Evolutionary conservation across 2,113 vertebrate genomes (phyloP).

Genomic region (Oreochromis spilurus): DNA sequence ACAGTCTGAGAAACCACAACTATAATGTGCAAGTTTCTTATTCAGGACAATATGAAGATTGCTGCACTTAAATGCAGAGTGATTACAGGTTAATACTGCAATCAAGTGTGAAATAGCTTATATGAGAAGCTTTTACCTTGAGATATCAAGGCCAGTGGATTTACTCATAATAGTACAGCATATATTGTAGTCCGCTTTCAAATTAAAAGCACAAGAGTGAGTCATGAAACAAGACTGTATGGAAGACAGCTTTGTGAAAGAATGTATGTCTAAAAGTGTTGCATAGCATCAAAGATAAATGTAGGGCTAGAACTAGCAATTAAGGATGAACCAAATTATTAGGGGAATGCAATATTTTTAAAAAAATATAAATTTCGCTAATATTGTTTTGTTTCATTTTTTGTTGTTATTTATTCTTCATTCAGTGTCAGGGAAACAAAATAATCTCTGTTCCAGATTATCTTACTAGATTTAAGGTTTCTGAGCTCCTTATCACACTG

Average conservation of each 20-base stretch:
- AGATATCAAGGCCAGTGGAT: neutral
- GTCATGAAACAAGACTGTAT: neutral
- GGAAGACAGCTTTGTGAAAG: neutral
- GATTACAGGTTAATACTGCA: neutral
- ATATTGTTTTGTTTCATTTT: neutral
- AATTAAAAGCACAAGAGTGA: neutral
- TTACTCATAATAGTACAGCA: neutral
- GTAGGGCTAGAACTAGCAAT: neutral
- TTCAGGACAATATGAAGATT: neutral
- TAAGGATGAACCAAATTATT: neutral
- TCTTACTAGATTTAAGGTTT: neutral
- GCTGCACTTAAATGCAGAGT: neutral
- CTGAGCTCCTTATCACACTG: neutral
- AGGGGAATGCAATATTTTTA: neutral
- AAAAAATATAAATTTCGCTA: fast-evolving
- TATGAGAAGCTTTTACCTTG: neutral
- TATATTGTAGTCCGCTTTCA: neutral
- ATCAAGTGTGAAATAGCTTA: neutral
- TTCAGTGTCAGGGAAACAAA: neutral
- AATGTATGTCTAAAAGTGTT: neutral
- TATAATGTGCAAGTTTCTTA: neutral
- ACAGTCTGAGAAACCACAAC: neutral
- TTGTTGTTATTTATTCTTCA: neutral
- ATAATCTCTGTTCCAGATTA: neutral
- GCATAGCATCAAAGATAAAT: neutral